These are phyloP conservation scores for Nansenia antarctica DNA, from an alignment of 2,113 vertebrate genomes.

Conservation along the genomic window DNA sequence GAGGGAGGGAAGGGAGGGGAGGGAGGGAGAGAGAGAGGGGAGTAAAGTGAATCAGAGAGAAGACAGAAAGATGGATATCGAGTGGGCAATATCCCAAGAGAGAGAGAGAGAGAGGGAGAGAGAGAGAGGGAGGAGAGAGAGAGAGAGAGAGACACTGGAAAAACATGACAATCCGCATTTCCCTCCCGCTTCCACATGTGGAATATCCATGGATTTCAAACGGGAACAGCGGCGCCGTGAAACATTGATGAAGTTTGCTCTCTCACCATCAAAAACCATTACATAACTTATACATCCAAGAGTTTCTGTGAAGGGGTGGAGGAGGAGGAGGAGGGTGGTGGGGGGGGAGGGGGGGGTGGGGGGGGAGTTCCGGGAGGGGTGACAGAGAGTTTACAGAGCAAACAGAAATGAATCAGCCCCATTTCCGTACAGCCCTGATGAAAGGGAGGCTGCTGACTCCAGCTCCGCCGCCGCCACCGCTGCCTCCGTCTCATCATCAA, in stretches of 20 bases:
- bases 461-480: too few relatives aligned
- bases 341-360: background rate
- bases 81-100: background rate
- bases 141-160: conserved; percentile 5
- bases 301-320: too few relatives aligned
- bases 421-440: conserved; percentile 53
- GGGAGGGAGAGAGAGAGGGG: background rate
- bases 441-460: conserved; percentile 59
- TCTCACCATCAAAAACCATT: background rate
- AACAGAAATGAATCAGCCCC: conserved; percentile 60
- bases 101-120: conserved; percentile 8
- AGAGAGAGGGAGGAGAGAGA: background rate
- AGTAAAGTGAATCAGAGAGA: conserved; percentile 9
- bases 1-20: background rate
- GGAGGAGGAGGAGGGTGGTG: background rate
- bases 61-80: background rate
- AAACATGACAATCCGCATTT: background rate
- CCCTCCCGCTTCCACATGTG: background rate
- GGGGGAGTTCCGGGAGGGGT: conserved; percentile 14
- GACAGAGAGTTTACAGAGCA: conserved; percentile 51
- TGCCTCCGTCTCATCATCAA: conserved; percentile 40
- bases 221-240: background rate
- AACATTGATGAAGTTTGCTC: background rate
- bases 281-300: background rate
- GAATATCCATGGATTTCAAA: background rate